A percentile compares a stretch with the other conserved stretches of the same genome.
Conservation (phyloP, 2,113 vertebrate species). For the Forbesichthys papilliferus region DNA sequence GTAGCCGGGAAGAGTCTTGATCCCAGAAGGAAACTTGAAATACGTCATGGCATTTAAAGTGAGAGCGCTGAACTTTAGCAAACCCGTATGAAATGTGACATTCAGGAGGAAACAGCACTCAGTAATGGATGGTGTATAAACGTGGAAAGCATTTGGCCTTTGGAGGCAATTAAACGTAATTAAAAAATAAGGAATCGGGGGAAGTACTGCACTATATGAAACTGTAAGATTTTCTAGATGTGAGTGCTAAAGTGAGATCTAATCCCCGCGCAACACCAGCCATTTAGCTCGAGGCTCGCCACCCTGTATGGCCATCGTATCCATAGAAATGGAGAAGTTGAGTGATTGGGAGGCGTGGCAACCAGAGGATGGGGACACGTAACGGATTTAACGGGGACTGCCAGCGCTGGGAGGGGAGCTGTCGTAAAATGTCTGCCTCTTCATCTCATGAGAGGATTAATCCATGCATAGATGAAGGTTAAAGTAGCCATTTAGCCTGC, state of each 20-base stretch:
- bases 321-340: neutral
- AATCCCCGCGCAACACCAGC: too few relatives aligned
- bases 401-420: neutral
- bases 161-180: too few relatives aligned
- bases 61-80: too few relatives aligned
- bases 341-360: neutral
- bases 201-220: too few relatives aligned
- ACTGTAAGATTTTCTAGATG: too few relatives aligned
- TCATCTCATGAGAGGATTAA: neutral
- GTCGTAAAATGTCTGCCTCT: neutral
- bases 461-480: neutral
- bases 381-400: neutral
- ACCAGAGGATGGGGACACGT: neutral
- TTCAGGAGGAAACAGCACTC: too few relatives aligned
- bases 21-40: neutral
- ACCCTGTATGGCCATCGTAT: neutral
- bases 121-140: too few relatives aligned
- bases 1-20: neutral
- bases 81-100: too few relatives aligned
- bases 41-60: neutral
- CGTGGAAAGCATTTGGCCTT: too few relatives aligned
- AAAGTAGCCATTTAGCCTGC: constrained; percentile 6
- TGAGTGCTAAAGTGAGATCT: too few relatives aligned
- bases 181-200: too few relatives aligned
- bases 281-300: too few relatives aligned